A percentile compares a stretch with the other conserved stretches of the same genome.
These are phyloP conservation scores for Anagyrus pseudococci DNA, from an alignment of 2,888 invertebrate genomes.

Conservation along the genomic window DNA sequence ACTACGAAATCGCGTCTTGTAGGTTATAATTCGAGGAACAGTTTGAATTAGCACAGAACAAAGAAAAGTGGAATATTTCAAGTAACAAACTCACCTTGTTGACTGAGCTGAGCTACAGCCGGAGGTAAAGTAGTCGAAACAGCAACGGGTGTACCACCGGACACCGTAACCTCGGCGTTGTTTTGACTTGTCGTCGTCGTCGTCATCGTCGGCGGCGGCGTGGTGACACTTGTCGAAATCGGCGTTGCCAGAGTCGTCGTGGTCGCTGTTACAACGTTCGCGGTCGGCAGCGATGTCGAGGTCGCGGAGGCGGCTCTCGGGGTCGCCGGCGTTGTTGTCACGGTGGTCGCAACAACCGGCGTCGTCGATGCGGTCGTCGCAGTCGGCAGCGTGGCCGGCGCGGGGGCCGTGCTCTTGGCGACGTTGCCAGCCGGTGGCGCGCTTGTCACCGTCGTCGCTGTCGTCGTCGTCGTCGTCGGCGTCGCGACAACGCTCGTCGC, in stretches of 20 bases:
- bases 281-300: neutral
- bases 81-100: slow-evolving; percentile 64
- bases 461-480: neutral
- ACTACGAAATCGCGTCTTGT: too few relatives aligned
- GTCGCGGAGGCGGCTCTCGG: neutral
- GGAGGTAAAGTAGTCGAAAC: slow-evolving; percentile 69
- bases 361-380: neutral
- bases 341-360: neutral
- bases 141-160: slow-evolving; percentile 69
- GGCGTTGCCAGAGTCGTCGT: slow-evolving; percentile 26
- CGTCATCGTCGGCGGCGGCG: slow-evolving; percentile 33
- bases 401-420: neutral
- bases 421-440: neutral
- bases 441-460: neutral
- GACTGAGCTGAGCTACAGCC: slow-evolving; percentile 69
- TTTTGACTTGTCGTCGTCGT: slow-evolving; percentile 47
- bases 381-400: neutral
- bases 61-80: too few relatives aligned
- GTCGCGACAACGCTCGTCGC: neutral
- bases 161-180: slow-evolving; percentile 68
- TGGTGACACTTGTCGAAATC: neutral
- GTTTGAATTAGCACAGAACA: neutral
- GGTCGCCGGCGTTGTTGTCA: neutral
- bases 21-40: too few relatives aligned
- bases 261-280: neutral